These are phyloP conservation scores for Cydia strobilella DNA, from an alignment of 1,140 invertebrate species.

Conservation along the genomic window DNA sequence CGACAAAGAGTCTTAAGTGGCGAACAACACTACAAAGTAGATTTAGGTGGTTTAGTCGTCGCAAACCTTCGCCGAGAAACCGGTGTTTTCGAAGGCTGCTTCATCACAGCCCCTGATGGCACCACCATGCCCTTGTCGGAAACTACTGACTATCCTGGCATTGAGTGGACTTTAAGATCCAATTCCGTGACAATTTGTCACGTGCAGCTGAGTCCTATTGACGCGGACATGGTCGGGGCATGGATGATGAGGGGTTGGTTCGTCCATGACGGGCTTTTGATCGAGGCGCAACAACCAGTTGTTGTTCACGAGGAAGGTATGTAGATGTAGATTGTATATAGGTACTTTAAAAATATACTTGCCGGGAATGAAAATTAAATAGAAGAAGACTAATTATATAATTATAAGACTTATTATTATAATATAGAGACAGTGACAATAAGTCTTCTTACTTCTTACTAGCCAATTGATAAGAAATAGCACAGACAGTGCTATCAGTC, in stretches of 20 bases:
- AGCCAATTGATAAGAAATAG: too few relatives aligned
- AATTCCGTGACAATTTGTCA: constrained; percentile 11
- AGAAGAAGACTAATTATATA: too few relatives aligned
- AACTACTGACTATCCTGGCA: neutral
- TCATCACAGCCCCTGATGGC: constrained; percentile 17
- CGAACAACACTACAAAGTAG: constrained; percentile 4
- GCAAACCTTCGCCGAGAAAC: constrained; percentile 15
- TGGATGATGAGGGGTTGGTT: constrained; percentile 15
- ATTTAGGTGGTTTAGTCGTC: neutral
- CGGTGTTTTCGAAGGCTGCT: constrained; percentile 9
- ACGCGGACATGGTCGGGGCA: constrained; percentile 7
- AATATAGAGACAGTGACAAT: too few relatives aligned
- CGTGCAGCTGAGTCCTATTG: constrained; percentile 13
- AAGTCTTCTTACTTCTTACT: too few relatives aligned
- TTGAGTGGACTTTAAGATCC: neutral
- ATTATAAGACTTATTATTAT: too few relatives aligned
- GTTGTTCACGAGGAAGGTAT: constrained; percentile 10
- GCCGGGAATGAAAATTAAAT: too few relatives aligned
- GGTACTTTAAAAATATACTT: too few relatives aligned
- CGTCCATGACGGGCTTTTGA: constrained; percentile 2
- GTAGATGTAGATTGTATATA: too few relatives aligned
- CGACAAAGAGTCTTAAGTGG: constrained; percentile 17
- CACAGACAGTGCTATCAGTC: too few relatives aligned
- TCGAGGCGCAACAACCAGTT: constrained; percentile 11
- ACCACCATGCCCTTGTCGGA: constrained; percentile 18